Percentiles rank a stretch among this genome's conserved stretches.
Evolutionary conservation across 2,888 invertebrate genomes (phyloP).

Genomic region (Drosophila aldrichi): DNA sequence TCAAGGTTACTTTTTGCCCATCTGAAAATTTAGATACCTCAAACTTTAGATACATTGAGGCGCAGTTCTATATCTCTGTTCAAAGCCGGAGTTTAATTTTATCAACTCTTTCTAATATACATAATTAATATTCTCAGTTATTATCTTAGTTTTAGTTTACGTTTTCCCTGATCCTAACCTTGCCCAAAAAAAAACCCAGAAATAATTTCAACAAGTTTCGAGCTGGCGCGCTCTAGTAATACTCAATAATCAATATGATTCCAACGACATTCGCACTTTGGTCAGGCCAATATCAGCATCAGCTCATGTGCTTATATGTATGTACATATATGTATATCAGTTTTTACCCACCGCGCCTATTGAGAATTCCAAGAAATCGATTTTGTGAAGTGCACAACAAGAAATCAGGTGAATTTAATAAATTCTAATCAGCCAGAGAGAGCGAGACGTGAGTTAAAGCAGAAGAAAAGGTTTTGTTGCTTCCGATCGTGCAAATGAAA

Average conservation of each 20-base stretch:
- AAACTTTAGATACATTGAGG: too few relatives aligned
- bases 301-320: slow-evolving; percentile 35
- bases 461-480: slow-evolving; percentile 37
- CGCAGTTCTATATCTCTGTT: too few relatives aligned
- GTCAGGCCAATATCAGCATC: slow-evolving; percentile 51
- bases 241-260: neutral
- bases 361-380: slow-evolving; percentile 38
- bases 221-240: neutral
- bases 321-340: slow-evolving; percentile 21
- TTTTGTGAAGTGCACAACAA: slow-evolving; percentile 29
- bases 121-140: neutral
- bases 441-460: neutral
- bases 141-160: neutral
- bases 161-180: slow-evolving; percentile 58
- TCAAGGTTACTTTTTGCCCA: too few relatives aligned
- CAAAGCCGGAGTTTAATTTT: too few relatives aligned
- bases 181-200: slow-evolving; percentile 54
- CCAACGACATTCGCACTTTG: slow-evolving; percentile 48
- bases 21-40: too few relatives aligned
- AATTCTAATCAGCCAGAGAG: slow-evolving; percentile 53
- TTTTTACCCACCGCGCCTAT: slow-evolving; percentile 13
- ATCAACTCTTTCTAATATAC: neutral
- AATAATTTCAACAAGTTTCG: neutral
- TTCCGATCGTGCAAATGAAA: slow-evolving; percentile 44
- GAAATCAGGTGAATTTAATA: slow-evolving; percentile 72